Evolutionary conservation across 2,797 vertebrate species (phyloP).

Genomic region (Epinephelus malabaricus): DNA sequence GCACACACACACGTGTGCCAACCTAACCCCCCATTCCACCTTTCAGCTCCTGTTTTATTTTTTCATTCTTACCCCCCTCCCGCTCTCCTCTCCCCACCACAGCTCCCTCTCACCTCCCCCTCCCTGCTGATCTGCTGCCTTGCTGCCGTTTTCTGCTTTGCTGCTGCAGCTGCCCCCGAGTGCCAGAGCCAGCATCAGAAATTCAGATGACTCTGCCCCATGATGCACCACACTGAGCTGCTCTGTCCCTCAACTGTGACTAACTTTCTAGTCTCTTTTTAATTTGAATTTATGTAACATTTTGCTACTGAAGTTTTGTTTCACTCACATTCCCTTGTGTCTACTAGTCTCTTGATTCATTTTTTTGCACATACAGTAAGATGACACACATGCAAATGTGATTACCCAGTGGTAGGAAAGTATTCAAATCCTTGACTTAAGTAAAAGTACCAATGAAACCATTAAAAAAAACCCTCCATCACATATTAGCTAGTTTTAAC

Average conservation of each 20-base stretch:
- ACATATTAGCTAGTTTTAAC: no score
- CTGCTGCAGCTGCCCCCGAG: slow-evolving; percentile 46
- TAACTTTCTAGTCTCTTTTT: slow-evolving; percentile 15
- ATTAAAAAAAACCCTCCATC: neutral
- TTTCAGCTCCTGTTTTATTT: slow-evolving; percentile 32
- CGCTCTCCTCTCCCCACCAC: neutral
- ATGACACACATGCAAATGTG: neutral
- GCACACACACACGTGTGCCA: slow-evolving; percentile 17
- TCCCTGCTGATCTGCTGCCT: slow-evolving; percentile 19
- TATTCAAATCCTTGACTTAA: neutral
- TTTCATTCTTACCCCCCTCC: neutral
- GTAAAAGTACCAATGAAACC: neutral
- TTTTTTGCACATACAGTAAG: neutral
- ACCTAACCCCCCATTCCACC: slow-evolving; percentile 48
- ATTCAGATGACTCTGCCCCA: slow-evolving; percentile 58
- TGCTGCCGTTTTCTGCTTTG: slow-evolving; percentile 31
- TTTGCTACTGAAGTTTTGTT: slow-evolving; percentile 15
- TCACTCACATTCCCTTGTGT: neutral
- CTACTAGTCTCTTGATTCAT: neutral
- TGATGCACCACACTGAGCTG: slow-evolving; percentile 19
- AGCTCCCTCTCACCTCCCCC: neutral
- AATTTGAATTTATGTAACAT: neutral
- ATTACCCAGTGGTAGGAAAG: neutral
- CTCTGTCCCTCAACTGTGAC: slow-evolving; percentile 32
- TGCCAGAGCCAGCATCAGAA: slow-evolving; percentile 57